Evolutionary conservation across 1,140 invertebrate species (phyloP).

Genomic region (Odontomachus brunneus): DNA sequence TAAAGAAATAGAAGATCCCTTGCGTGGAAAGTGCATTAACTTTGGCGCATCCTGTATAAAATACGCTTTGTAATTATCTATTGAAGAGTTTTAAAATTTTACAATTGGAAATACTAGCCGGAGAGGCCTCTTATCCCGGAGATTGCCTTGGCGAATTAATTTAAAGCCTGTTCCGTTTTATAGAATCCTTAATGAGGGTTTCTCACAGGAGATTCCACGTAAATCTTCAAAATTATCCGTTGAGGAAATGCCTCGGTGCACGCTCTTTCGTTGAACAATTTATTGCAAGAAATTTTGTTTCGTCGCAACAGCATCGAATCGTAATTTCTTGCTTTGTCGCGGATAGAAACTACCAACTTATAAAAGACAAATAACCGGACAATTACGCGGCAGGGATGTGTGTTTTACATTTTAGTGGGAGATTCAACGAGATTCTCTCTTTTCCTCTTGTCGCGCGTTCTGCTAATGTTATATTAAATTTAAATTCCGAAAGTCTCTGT

Average conservation of each 20-base stretch:
- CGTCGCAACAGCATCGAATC: background rate
- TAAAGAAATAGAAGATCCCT: background rate
- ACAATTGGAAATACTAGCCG: conserved; percentile 19
- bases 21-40: background rate
- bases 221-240: conserved; percentile 8
- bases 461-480: background rate
- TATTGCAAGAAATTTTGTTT: background rate
- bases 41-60: background rate
- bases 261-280: background rate
- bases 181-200: conserved; percentile 39
- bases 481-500: background rate
- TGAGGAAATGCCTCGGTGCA: background rate
- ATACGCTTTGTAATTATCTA: conserved; percentile 27
- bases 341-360: background rate
- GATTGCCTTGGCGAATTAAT: conserved; percentile 25
- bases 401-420: background rate
- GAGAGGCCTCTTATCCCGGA: conserved; percentile 21
- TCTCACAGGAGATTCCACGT: background rate
- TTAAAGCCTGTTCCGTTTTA: conserved; percentile 20
- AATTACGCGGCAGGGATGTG: background rate
- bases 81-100: conserved; percentile 37
- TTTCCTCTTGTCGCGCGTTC: background rate
- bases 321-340: background rate
- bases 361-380: background rate
- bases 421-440: background rate